Evolutionary conservation across 2,888 invertebrate genomes (phyloP), one percentile per base, ranked within the genome.

Genomic region (Sclerodermus sp.): DNA sequence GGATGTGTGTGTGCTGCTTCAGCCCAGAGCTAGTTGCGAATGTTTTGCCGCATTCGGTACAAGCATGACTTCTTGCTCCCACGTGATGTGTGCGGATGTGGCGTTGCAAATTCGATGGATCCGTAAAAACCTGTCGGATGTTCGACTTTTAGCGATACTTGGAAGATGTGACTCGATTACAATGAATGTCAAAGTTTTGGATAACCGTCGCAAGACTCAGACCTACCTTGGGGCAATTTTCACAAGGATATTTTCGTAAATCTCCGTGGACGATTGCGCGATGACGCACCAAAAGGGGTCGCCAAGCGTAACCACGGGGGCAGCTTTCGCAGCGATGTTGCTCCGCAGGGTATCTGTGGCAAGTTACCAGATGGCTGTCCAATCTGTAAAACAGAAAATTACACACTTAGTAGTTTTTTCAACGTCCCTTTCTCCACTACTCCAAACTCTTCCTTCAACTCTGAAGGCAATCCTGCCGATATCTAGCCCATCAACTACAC

Each of bases 1-100:
- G 98, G 70, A 99, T 99, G 82, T 99, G 98, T 30, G 96, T 95
- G 81, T 99, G 98, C 79, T 99, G 99, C 80, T 99, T 99, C 47
- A 99, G 85, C 34, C 99, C 99, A 60, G 96, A 96, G 53, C 95
- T 94, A 34, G 97, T 96, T 42, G 92, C 94, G 81, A 99, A 99
- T 54, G 96, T 96, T 84, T 99, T 99, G 60, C 97, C 97, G 82
- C 99, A 99, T 82, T 97, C 96, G 53, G 91, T 88, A 77, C 99
- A 99, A 65, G 96, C 95, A 87, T 99, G 97, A 76, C 92, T 90
- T 73, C 97, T 86, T 41, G 96, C 95, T 47, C 96, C 96, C 60
- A 91, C 91, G 89, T 97, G 96, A 79, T 93, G 91, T 62, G 91
- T 90, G 75, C 96, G 87, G 80, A 96, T 96, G 85, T 97, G 97